Base-by-base conservation (phyloP, 2,113 vertebrate species). In the Dasyprocta punctata region DNA sequence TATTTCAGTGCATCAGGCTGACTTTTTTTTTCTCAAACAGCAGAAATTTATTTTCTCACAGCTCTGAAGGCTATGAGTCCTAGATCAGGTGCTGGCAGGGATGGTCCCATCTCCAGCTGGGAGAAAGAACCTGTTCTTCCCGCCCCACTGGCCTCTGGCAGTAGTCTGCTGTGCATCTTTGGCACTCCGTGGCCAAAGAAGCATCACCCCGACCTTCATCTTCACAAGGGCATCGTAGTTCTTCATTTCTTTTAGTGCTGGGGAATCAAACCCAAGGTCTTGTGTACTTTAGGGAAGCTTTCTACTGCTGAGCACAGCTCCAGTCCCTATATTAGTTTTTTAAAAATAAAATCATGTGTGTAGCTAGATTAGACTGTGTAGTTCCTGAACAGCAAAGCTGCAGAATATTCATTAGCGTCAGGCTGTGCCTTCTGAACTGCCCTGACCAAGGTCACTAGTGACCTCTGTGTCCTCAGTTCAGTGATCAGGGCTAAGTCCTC, bases 21-120 rank as follows among this genome's bases (percentile, higher is more conserved):
- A 44, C 63, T 63, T 67, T 49, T n/a, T 38, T 14, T 54, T 38
- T 36, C 65, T 94, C 84, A 20, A 90, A 56, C 16, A 80, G 63
- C 22, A 73, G 44, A 91, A 20, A 30, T 26, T 2, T 60, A 20
- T 5, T 56, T 7, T n/a, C 69, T 71, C n/a, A 11, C 9, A 73
- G 38, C 14, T 78, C 54, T 85, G 67, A 78, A 85, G 56, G 41
- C 86, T 47, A 10, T 14, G 77, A 63, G 84, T 77, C 78, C 12
- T 58, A 44, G 75, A 26, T 77, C 38, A 61, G 3, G 22, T 38
- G 41, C 56, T 5, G 10, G 84, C 3, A 54, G 52, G 10, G 41
- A 0, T 44, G 38, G 44, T 3, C 12, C 20, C 41, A 8, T 0
- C 22, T 28, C 28, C n/a, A 19, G 73, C 36, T 49, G 22, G 1